A percentile compares a stretch with the other conserved stretches of the same genome.
These are phyloP conservation scores for Caradrina clavipalpis DNA, from an alignment of 2,888 invertebrate genomes.

Conservation along the genomic window DNA sequence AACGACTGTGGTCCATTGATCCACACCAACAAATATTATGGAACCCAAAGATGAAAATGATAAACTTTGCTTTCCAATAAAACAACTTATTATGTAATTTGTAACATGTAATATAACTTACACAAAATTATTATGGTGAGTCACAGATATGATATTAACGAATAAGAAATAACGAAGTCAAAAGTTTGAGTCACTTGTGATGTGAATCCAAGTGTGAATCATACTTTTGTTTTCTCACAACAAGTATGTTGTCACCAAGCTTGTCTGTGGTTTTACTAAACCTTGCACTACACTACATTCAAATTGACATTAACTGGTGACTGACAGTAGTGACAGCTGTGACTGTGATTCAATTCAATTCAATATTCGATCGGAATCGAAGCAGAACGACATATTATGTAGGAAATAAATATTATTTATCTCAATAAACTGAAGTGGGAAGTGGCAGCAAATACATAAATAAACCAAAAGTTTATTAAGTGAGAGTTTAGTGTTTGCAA, in stretches of 20 bases:
- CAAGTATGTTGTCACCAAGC: not conserved
- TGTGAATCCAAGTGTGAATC: no score
- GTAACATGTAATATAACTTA: no score
- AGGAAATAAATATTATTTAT: conserved; percentile 36
- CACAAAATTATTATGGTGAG: no score
- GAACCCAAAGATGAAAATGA: no score
- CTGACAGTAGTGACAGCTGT: conserved; percentile 27
- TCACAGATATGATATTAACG: no score
- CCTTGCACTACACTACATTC: not conserved
- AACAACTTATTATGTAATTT: no score
- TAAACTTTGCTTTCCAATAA: no score
- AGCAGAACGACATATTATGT: conserved; percentile 7
- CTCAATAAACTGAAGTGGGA: conserved; percentile 19
- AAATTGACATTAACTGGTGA: not conserved
- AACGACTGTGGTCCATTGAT: no score
- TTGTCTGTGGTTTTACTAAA: not conserved
- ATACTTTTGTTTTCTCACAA: no score
- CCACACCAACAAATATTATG: no score
- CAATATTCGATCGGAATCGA: conserved; percentile 56
- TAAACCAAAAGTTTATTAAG: conserved; percentile 18
- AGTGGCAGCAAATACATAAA: conserved; percentile 33
- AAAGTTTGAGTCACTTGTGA: no score
- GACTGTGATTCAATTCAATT: conserved; percentile 15
- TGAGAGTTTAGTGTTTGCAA: conserved; percentile 20
- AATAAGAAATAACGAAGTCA: no score